Evolutionary conservation across 2,888 invertebrate genomes (phyloP).

Genomic region (Caenorhabditis sp.): DNA sequence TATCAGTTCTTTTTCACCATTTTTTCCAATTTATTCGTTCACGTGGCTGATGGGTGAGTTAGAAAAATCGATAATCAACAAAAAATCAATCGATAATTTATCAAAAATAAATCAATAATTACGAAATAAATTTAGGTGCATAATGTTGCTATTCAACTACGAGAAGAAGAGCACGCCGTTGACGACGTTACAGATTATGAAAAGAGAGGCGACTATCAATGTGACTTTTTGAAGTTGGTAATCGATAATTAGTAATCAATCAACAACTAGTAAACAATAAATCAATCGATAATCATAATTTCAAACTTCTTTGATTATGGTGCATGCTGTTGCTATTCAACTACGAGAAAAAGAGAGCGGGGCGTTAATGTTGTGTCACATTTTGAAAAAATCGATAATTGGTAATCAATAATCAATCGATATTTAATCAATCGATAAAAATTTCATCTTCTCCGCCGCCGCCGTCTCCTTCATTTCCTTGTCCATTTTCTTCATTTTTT

Average conservation of each 20-base stretch:
- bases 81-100: too few species aligned
- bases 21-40: slow-evolving; percentile 58
- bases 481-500: too few species aligned
- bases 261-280: neutral
- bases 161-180: slow-evolving; percentile 36
- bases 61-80: neutral
- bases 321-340: too few species aligned
- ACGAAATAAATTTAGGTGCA: slow-evolving; percentile 31
- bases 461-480: too few species aligned
- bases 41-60: slow-evolving; percentile 55
- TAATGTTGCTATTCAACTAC: slow-evolving; percentile 57
- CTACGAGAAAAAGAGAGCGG: too few species aligned
- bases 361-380: too few species aligned
- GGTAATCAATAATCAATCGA: too few species aligned
- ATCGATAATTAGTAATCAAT: neutral
- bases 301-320: too few species aligned
- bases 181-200: slow-evolving; percentile 15
- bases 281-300: neutral
- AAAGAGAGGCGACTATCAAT: slow-evolving; percentile 23
- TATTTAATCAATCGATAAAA: too few species aligned
- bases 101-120: neutral
- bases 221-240: slow-evolving; percentile 28
- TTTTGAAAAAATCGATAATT: too few species aligned
- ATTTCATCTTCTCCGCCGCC: too few species aligned
- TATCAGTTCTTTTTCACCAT: slow-evolving; percentile 63